phyloP scores from a whole-genome alignment of 2,113 vertebrate genomes.

The Caloenas nicobarica region DNA sequence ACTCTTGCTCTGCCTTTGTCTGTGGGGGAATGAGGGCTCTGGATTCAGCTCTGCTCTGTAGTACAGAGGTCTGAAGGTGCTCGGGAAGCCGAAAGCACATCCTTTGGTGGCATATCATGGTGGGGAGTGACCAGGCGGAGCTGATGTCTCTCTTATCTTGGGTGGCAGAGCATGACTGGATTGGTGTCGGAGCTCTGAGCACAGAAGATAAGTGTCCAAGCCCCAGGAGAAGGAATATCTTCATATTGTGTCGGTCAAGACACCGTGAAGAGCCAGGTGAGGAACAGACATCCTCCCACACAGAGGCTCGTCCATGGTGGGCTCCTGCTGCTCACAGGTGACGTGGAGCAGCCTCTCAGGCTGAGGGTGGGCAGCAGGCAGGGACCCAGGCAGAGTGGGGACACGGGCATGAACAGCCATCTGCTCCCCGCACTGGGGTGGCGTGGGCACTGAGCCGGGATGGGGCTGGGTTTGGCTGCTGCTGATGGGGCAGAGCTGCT shows the following conservation, averaged over 20 bases:
- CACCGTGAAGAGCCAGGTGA: fast-evolving
- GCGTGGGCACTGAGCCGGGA: fast-evolving
- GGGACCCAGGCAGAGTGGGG: background rate
- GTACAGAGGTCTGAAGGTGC: background rate
- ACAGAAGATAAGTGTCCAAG: background rate
- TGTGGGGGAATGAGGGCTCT: background rate
- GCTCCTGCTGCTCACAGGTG: background rate
- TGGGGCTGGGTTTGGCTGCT: background rate
- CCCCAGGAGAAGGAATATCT: background rate
- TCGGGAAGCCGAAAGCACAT: background rate
- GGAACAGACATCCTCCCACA: background rate
- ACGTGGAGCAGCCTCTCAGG: background rate
- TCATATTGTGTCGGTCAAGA: fast-evolving
- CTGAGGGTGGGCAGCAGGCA: background rate
- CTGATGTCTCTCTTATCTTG: background rate
- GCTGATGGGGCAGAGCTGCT: background rate
- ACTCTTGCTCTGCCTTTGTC: background rate
- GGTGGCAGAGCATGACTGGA: background rate
- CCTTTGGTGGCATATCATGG: fast-evolving
- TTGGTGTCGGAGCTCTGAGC: background rate
- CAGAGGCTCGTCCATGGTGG: fast-evolving
- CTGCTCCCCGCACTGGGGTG: background rate
- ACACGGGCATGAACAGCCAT: fast-evolving
- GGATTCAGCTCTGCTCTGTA: background rate
- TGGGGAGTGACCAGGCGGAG: fast-evolving